Percentiles rank a stretch among this genome's conserved stretches.
These are phyloP conservation scores for Aphrophora alni DNA, from an alignment of 2,888 invertebrate species.

Conservation along the genomic window DNA sequence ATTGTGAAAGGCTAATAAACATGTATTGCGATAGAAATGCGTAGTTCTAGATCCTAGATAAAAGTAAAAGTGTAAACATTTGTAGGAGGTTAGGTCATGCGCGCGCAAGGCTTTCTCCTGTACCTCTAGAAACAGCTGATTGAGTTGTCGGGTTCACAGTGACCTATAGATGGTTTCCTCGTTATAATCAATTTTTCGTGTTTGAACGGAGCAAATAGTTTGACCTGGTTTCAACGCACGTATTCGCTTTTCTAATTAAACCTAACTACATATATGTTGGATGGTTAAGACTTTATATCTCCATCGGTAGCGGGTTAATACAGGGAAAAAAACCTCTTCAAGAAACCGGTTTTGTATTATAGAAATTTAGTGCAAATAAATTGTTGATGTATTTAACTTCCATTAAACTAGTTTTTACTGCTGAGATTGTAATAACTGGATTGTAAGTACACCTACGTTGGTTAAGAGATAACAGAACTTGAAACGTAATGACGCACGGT, in stretches of 20 bases:
- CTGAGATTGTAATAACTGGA: neutral
- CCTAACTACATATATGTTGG: neutral
- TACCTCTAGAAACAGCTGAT: neutral
- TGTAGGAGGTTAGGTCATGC: neutral
- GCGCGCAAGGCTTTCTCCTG: neutral
- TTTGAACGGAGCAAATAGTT: neutral
- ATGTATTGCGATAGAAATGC: too few species aligned
- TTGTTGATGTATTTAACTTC: neutral
- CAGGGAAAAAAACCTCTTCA: neutral
- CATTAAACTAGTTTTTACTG: neutral
- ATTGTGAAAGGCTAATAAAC: too few species aligned
- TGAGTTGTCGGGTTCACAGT: neutral
- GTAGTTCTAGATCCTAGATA: neutral
- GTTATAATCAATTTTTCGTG: neutral
- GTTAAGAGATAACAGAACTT: neutral
- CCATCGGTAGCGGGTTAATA: neutral
- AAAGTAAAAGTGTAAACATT: neutral
- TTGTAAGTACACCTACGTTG: neutral
- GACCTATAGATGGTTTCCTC: neutral
- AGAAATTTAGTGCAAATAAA: neutral
- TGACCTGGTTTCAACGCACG: neutral
- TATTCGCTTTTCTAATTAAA: neutral
- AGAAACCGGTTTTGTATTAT: neutral
- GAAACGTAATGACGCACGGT: too few species aligned
- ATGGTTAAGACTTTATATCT: neutral